Conservation (phyloP, 1,140 invertebrate genomes). For the Tetramorium parvispinum region DNA sequence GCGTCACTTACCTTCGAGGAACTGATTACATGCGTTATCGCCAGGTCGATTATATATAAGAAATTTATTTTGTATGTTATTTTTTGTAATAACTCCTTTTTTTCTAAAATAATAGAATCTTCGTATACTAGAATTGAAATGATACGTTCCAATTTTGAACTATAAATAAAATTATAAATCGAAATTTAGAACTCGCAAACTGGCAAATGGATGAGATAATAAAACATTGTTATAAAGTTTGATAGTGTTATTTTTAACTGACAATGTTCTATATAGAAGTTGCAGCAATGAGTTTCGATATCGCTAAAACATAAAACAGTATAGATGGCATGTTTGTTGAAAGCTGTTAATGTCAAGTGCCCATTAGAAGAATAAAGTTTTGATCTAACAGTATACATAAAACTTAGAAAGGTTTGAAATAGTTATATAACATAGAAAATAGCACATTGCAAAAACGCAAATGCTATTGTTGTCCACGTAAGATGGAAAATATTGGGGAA, state of each 20-base stretch:
- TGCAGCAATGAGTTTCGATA: not conserved
- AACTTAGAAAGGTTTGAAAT: not conserved
- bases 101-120: not conserved
- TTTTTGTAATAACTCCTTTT: not conserved
- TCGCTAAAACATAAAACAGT: not conserved
- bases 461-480: not conserved
- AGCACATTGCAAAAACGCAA: not conserved
- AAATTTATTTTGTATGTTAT: not conserved
- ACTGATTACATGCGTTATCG: slow-evolving; percentile 24
- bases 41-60: not conserved
- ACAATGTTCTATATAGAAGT: slow-evolving; percentile 46
- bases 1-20: slow-evolving; percentile 13
- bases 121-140: not conserved
- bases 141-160: not conserved
- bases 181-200: not conserved
- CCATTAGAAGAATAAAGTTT: not conserved
- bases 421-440: not conserved
- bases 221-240: slow-evolving; percentile 47
- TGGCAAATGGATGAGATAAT: slow-evolving; percentile 32
- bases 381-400: not conserved
- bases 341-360: not conserved
- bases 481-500: not conserved
- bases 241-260: slow-evolving; percentile 3
- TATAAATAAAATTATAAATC: slow-evolving; percentile 48
- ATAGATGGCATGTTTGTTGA: not conserved